A percentile compares a stretch with the other conserved stretches of the same genome.
Conservation (phyloP, 2,797 vertebrate genomes). For the Anas bahamensis region DNA sequence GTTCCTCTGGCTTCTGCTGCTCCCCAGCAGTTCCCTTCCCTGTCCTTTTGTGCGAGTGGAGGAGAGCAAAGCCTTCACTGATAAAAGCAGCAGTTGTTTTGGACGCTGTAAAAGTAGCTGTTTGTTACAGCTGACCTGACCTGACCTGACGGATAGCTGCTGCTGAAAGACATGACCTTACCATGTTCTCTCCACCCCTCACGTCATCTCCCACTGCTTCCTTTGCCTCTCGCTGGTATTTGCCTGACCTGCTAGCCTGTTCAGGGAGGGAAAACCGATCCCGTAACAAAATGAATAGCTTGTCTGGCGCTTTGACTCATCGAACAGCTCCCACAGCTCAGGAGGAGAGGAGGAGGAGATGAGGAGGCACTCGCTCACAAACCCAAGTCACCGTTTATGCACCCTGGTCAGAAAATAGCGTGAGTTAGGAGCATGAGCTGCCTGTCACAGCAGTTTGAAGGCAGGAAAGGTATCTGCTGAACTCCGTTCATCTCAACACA, state of each 20-base stretch:
- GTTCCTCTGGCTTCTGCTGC: background rate
- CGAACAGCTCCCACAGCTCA: background rate
- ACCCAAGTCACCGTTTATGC: background rate
- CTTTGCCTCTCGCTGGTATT: background rate
- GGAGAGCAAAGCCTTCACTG: background rate
- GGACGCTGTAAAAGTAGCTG: background rate
- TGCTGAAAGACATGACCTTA: slow-evolving; percentile 9
- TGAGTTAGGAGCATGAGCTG: background rate
- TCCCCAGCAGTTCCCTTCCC: background rate
- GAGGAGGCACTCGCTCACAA: background rate
- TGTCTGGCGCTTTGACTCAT: background rate
- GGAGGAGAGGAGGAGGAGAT: background rate
- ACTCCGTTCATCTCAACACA: background rate
- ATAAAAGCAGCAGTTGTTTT: background rate
- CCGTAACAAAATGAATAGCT: background rate
- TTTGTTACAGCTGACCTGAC: background rate
- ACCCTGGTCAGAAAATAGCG: background rate
- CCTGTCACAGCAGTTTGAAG: background rate
- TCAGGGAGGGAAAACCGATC: background rate
- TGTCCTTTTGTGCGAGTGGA: background rate
- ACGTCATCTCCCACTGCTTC: background rate
- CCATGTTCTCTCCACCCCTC: background rate
- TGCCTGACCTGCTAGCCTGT: background rate
- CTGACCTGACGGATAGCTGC: background rate
- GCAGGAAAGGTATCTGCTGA: background rate